Conservation (phyloP, 1,140 invertebrate genomes). For the Helicorthomorpha holstii region DNA sequence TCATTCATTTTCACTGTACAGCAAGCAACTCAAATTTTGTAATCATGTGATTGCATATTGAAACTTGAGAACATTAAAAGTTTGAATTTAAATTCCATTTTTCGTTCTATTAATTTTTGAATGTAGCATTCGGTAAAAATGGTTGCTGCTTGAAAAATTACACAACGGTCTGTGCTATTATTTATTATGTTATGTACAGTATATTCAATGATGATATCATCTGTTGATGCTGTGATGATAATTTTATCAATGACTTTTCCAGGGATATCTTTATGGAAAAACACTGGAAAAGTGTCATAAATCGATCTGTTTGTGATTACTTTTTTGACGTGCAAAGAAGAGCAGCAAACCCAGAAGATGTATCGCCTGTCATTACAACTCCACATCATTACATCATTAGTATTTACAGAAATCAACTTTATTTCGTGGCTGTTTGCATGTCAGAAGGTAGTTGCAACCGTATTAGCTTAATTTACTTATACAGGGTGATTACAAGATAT, state of each 20-base stretch:
- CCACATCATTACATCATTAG: conserved; percentile 96
- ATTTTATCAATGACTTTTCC: too few relatives aligned
- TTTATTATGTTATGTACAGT: conserved; percentile 11
- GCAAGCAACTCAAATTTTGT: too few relatives aligned
- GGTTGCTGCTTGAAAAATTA: too few relatives aligned
- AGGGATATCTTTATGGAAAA: conserved; percentile 99
- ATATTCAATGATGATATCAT: conserved; percentile 1
- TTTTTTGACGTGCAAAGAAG: conserved; percentile 95
- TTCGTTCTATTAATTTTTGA: neutral
- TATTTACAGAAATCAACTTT: conserved; percentile 81
- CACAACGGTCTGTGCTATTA: too few relatives aligned
- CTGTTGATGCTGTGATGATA: neutral
- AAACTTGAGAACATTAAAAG: too few relatives aligned
- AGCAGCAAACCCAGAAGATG: conserved; percentile 65
- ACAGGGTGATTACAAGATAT: too few relatives aligned
- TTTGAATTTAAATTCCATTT: conserved; percentile 4
- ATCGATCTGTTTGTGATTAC: conserved; percentile 95
- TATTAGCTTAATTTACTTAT: too few relatives aligned
- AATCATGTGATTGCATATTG: too few relatives aligned
- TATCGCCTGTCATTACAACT: conserved; percentile 89
- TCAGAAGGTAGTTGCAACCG: conserved; percentile 87
- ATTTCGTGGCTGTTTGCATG: conserved; percentile 89
- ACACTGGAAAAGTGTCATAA: conserved; percentile 97
- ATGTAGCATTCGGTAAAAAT: too few relatives aligned
- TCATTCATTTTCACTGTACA: too few relatives aligned